These are phyloP conservation scores for Alaudala cheleensis DNA, from an alignment of 2,113 vertebrate genomes.

Conservation along the genomic window DNA sequence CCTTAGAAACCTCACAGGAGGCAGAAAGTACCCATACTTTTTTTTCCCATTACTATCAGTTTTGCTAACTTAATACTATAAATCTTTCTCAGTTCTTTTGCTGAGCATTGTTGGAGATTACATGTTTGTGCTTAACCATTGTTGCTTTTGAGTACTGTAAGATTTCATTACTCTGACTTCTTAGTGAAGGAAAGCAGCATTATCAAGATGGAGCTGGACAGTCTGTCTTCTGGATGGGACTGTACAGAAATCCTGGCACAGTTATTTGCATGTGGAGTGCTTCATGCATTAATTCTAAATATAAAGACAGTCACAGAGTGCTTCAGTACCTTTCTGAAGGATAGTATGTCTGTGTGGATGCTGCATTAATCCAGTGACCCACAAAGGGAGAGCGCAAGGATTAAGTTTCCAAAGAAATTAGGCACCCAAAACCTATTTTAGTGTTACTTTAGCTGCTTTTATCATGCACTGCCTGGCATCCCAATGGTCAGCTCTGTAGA, in stretches of 20 bases:
- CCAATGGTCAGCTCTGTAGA: not conserved
- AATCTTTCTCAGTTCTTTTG: not conserved
- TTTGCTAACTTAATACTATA: not conserved
- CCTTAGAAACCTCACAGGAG: not conserved
- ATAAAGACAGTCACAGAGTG: not conserved
- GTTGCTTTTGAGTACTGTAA: not conserved
- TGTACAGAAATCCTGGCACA: not conserved
- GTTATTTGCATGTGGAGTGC: not conserved
- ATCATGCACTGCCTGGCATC: not conserved
- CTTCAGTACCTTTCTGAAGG: not conserved
- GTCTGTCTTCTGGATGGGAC: not conserved
- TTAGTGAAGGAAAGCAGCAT: not conserved
- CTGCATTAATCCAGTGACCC: not conserved
- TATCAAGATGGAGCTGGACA: not conserved
- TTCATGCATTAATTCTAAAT: not conserved
- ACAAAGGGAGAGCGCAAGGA: not conserved
- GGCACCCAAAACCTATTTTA: not conserved
- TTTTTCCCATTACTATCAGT: not conserved
- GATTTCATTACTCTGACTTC: not conserved
- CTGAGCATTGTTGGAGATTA: not conserved
- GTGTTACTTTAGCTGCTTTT: not conserved
- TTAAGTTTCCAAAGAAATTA: not conserved
- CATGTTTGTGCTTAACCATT: not conserved
- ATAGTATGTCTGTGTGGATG: not conserved
- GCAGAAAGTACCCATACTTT: not conserved